Evolutionary conservation across 2,888 invertebrate genomes (phyloP).

Genomic region (Stratiomys singularior): DNA sequence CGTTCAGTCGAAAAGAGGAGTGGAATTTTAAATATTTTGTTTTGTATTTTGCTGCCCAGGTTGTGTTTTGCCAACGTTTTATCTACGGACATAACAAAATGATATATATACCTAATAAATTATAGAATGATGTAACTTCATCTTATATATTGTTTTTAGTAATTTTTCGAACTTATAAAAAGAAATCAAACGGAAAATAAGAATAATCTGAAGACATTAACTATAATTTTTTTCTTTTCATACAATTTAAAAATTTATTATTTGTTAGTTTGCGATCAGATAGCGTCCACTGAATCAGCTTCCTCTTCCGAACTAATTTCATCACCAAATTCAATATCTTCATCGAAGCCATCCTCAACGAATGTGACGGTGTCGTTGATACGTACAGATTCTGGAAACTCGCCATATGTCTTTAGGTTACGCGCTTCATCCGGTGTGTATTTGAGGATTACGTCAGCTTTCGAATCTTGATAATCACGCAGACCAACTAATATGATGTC

Average conservation of each 20-base stretch:
- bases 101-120: constrained; percentile 24
- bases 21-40: background rate
- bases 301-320: constrained; percentile 93
- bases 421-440: constrained; percentile 99
- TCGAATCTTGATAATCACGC: constrained; percentile 96
- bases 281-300: constrained; percentile 78
- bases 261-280: constrained; percentile 62
- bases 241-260: constrained; percentile 19
- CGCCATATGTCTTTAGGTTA: constrained; percentile 98
- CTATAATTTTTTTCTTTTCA: constrained; percentile 4
- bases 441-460: constrained; percentile 98
- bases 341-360: constrained; percentile 93
- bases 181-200: background rate
- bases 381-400: constrained; percentile 97
- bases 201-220: constrained; percentile 20
- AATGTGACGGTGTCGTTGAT: constrained; percentile 97
- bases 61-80: background rate
- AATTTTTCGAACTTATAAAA: constrained; percentile 8
- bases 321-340: constrained; percentile 97
- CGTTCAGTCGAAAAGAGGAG: constrained; percentile 14
- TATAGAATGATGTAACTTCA: background rate
- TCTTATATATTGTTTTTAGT: background rate
- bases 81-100: background rate
- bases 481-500: constrained; percentile 98
- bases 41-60: background rate